Conservation (phyloP, 1,140 invertebrate species). For the Drosophila sechellia region DNA sequence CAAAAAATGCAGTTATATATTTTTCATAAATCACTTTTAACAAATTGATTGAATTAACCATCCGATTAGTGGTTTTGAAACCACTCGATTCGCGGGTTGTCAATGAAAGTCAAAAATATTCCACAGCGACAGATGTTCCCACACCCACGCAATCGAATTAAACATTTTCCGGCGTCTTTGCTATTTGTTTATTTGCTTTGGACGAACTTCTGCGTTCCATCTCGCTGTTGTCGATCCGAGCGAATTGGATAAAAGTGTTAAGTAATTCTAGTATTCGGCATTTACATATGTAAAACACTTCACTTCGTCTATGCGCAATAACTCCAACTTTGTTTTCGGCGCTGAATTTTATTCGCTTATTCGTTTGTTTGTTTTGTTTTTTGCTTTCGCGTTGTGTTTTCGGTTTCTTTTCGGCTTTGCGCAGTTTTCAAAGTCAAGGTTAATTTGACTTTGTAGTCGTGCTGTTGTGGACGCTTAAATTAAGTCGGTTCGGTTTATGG, state of each 20-base stretch:
- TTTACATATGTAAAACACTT: slow-evolving; percentile 75
- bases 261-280: slow-evolving; percentile 31
- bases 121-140: slow-evolving; percentile 22
- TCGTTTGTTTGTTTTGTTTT: slow-evolving; percentile 35
- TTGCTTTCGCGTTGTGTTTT: slow-evolving; percentile 24
- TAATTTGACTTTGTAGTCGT: slow-evolving; percentile 36
- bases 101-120: slow-evolving; percentile 20
- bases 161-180: slow-evolving; percentile 7
- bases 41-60: slow-evolving; percentile 12
- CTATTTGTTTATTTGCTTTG: slow-evolving; percentile 23
- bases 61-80: neutral
- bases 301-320: slow-evolving; percentile 33
- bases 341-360: slow-evolving; percentile 24
- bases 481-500: too few species aligned
- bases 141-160: slow-evolving; percentile 36
- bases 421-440: slow-evolving; percentile 76
- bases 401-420: slow-evolving; percentile 19
- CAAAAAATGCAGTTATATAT: too few species aligned
- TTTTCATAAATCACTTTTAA: too few species aligned
- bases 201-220: neutral
- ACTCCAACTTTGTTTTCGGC: slow-evolving; percentile 43
- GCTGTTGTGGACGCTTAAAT: slow-evolving; percentile 36
- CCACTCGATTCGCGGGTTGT: neutral
- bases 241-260: slow-evolving; percentile 31
- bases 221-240: neutral